A percentile compares a stretch with the other conserved stretches of the same genome.
These are phyloP conservation scores for Euphydryas editha DNA, from an alignment of 2,888 invertebrate genomes.

Conservation along the genomic window DNA sequence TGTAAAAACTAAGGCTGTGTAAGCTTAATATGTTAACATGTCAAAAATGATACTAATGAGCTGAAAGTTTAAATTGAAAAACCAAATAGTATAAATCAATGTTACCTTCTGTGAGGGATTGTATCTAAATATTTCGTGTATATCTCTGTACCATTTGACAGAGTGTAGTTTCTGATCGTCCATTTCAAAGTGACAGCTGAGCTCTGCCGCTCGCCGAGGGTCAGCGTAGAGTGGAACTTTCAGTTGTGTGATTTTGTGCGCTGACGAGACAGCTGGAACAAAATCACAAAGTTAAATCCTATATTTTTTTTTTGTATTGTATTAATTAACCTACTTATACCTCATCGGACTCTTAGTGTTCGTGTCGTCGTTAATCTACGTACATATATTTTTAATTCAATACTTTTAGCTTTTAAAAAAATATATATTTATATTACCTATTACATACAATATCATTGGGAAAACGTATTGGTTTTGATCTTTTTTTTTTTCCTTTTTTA, in stretches of 20 bases:
- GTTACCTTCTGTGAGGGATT: constrained; percentile 71
- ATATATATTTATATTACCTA: too few relatives aligned
- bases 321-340: background rate
- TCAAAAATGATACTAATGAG: too few relatives aligned
- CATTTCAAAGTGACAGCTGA: constrained; percentile 79
- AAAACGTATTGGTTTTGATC: too few relatives aligned
- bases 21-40: background rate
- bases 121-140: constrained; percentile 77
- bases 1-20: background rate
- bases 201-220: constrained; percentile 75
- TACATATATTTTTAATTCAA: too few relatives aligned
- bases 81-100: constrained; percentile 36
- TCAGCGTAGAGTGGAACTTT: constrained; percentile 77
- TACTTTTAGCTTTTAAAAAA: too few relatives aligned
- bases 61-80: constrained; percentile 13
- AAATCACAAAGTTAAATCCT: constrained; percentile 17
- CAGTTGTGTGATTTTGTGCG: constrained; percentile 75
- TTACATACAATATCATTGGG: too few relatives aligned
- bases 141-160: constrained; percentile 78
- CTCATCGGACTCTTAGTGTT: background rate
- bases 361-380: too few relatives aligned
- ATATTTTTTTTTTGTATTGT: too few relatives aligned
- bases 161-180: constrained; percentile 75
- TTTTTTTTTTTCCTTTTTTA: too few relatives aligned
- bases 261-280: constrained; percentile 69